phyloP scores from a whole-genome alignment of 2,888 invertebrate genomes.

The Furcula furcula region DNA sequence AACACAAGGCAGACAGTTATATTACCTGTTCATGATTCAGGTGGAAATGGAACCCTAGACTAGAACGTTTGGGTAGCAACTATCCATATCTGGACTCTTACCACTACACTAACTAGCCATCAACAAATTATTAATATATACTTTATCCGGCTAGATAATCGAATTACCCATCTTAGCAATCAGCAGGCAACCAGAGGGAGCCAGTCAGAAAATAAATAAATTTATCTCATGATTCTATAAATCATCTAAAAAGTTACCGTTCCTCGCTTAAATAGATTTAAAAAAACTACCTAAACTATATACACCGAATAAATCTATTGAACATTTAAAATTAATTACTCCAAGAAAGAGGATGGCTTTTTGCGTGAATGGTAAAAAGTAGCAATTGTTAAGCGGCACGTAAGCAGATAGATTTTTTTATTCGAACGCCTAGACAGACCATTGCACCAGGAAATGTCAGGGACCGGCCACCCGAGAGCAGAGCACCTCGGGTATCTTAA shows the following conservation, averaged over 20 bases:
- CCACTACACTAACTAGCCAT: too few relatives aligned
- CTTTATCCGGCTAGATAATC: too few relatives aligned
- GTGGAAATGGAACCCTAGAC: too few relatives aligned
- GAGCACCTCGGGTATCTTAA: slow-evolving; percentile 4
- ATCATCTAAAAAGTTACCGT: slow-evolving; percentile 18
- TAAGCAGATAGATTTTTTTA: slow-evolving; percentile 26
- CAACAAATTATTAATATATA: too few relatives aligned
- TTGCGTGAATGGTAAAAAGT: slow-evolving; percentile 21
- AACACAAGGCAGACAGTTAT: too few relatives aligned
- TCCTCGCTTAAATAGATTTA: slow-evolving; percentile 20
- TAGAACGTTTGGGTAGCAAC: too few relatives aligned
- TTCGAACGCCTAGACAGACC: slow-evolving; percentile 24
- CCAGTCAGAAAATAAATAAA: slow-evolving; percentile 20
- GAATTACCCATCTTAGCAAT: too few relatives aligned
- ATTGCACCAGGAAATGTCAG: slow-evolving; percentile 36
- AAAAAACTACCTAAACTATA: slow-evolving; percentile 13
- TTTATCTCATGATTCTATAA: slow-evolving; percentile 7
- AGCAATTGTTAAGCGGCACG: slow-evolving; percentile 23
- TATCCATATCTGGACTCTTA: too few relatives aligned
- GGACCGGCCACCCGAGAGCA: slow-evolving; percentile 9
- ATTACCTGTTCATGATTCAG: too few relatives aligned
- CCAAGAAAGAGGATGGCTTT: slow-evolving; percentile 17
- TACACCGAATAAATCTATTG: too few relatives aligned
- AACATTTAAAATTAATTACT: slow-evolving; percentile 28
- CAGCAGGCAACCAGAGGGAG: too few relatives aligned